Conservation (phyloP, 1,140 invertebrate species). For the Contarinia nasturtii region DNA sequence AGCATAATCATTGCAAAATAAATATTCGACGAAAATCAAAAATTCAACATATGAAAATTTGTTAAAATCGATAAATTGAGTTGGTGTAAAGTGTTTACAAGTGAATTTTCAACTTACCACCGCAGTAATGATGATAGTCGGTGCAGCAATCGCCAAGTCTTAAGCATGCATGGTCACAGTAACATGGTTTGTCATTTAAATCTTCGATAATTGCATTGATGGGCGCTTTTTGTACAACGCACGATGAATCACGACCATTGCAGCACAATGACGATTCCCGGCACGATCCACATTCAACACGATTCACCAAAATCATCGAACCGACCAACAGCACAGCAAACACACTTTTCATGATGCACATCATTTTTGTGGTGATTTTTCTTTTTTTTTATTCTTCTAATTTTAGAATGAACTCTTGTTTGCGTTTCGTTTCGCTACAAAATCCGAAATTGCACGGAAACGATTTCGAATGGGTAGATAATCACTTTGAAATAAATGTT, state of each 20-base stretch:
- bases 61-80: too few relatives aligned
- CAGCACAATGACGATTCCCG: constrained; percentile 56
- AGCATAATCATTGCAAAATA: too few relatives aligned
- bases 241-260: constrained; percentile 63
- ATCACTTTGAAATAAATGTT: too few relatives aligned
- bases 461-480: too few relatives aligned
- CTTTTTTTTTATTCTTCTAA: background rate
- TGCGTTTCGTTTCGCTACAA: too few relatives aligned
- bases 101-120: constrained; percentile 37
- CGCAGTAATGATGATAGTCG: constrained; percentile 69
- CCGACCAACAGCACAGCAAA: background rate
- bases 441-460: too few relatives aligned
- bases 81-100: too few relatives aligned
- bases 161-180: constrained; percentile 74
- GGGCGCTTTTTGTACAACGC: constrained; percentile 66
- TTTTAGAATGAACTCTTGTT: background rate
- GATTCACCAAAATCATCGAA: background rate
- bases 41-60: too few relatives aligned
- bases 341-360: background rate
- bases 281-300: constrained; percentile 37
- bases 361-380: background rate
- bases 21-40: too few relatives aligned
- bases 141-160: constrained; percentile 70
- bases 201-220: constrained; percentile 66
- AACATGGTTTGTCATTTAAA: constrained; percentile 63